Evolutionary conservation across 2,888 invertebrate genomes (phyloP), one percentile per base, ranked within the genome.

Genomic region (Heteropelma amictum): DNA sequence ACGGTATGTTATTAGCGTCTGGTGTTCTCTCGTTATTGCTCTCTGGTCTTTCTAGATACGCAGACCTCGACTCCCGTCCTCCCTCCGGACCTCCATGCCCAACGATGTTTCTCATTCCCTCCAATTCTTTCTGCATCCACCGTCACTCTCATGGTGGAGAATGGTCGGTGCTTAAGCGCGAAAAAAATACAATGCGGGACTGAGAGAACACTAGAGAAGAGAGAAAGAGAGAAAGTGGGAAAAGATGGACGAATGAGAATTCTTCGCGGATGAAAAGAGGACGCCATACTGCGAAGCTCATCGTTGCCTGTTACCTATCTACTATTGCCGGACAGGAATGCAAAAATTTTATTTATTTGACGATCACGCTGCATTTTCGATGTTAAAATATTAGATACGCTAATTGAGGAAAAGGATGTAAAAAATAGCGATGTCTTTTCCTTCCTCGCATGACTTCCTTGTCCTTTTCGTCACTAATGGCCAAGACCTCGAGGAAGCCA

Each of bases 1-100:
- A 86, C 82, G 87, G 86, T 88, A 88, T 89, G 88, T 89, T 89
- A 89, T 89, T 89, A 89, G 88, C 88, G 89, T 89, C 89, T 87
- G 88, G 86, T 88, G 87, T 88, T 88, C 86, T 84, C 79, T 49
- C 89, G 88, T 89, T 89, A 89, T 89, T 89, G 87, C 89, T 81
- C 78, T 58, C 49, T 38, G 68, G 76, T 82, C 75, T 80, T 61
- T 76, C 71, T 70, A 72, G 84, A 84, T 87, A 85, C 85, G 81
- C 81, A 82, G 79, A 79, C 80, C 83, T 56, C 58, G 28, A 65
- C 28, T 80, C 80, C 79, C 81, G 74, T 53, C 6, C 72, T 77
- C 79, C 71, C 75, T 78, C 79, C 78, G 77, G 69, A 70, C 65
- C 76, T 68, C 68, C 65, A 75, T 77, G 73, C 73, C 30, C 51